Evolutionary conservation across 2,797 vertebrate species (phyloP), one percentile per base, ranked within the genome.

Genomic region (Halcyon leucocephala): DNA sequence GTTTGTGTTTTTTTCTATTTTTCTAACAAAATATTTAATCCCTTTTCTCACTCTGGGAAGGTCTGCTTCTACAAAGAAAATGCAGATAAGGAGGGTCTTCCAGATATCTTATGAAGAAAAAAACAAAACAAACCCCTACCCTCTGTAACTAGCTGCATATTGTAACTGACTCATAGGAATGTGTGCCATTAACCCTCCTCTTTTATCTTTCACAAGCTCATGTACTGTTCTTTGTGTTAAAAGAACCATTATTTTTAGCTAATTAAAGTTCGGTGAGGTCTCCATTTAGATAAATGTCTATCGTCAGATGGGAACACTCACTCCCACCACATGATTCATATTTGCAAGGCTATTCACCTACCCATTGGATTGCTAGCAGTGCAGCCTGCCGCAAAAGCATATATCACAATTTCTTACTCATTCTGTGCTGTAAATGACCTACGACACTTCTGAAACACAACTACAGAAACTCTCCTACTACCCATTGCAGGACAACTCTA

Each of bases 231-330:
- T 67, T 46, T 82, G 41, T 89, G 69, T 19, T 82, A 80, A 86
- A 89, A 67, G 33, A 57, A 46, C 44, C 73, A 80, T 73, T 90
- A 77, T 82, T 94, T 96, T 94, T 89, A 73, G 71, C 55, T 93
- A 84, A 91, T 86, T 90, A 61, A 91, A 72, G 37, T 76, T 92
- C 76, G 67, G 5, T 48, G 42, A 49, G 22, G 21, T 76, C 31
- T 41, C 22, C 25, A 39, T 73, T 88, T 94, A 90, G 62, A 39
- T 10, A 66, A 51, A 6, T 58, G 46, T 87, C 69, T 89, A 13
- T 77, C 24, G 5, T 72, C n/a, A 88, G 54, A 51, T 21, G 37
- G n/a, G 73, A 96, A 84, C 0, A 0, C 78, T 94, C 62, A 76
- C 61, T 91, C 54, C 79, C 76, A 86, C 35, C 11, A 28, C 57